Evolutionary conservation across 1,140 invertebrate genomes (phyloP).

Genomic region (Drosophila mayri): DNA sequence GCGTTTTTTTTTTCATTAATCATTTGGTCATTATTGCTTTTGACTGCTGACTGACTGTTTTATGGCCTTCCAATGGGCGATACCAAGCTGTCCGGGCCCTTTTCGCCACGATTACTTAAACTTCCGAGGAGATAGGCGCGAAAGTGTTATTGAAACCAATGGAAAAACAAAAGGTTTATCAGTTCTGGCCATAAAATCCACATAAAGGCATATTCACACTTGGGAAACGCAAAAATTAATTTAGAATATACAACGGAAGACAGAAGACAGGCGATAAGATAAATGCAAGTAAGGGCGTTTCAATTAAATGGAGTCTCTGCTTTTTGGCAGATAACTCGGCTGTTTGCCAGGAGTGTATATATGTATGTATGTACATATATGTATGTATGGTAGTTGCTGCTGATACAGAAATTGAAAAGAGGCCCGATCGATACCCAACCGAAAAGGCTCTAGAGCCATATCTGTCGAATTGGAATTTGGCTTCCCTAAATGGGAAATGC

Average conservation of each 20-base stretch:
- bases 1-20: constrained; percentile 18
- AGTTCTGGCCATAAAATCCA: constrained; percentile 8
- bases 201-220: constrained; percentile 12
- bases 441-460: constrained; percentile 5
- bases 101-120: constrained; percentile 40
- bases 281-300: constrained; percentile 14
- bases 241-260: constrained; percentile 54
- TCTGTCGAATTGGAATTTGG: constrained; percentile 4
- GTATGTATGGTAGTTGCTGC: not conserved
- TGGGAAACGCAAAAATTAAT: constrained; percentile 52
- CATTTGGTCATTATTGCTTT: constrained; percentile 1
- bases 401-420: constrained; percentile 6
- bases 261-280: constrained; percentile 54
- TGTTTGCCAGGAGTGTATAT: not conserved
- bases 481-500: constrained; percentile 19
- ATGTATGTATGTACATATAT: no score
- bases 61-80: constrained; percentile 21
- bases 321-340: constrained; percentile 27
- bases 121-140: constrained; percentile 19
- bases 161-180: constrained; percentile 40
- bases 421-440: not conserved
- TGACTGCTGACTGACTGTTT: constrained; percentile 15
- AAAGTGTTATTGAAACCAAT: constrained; percentile 18
- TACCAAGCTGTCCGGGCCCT: constrained; percentile 24
- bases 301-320: constrained; percentile 13